Base-by-base conservation (phyloP, 2,113 vertebrate genomes). In the Lophius piscatorius region DNA sequence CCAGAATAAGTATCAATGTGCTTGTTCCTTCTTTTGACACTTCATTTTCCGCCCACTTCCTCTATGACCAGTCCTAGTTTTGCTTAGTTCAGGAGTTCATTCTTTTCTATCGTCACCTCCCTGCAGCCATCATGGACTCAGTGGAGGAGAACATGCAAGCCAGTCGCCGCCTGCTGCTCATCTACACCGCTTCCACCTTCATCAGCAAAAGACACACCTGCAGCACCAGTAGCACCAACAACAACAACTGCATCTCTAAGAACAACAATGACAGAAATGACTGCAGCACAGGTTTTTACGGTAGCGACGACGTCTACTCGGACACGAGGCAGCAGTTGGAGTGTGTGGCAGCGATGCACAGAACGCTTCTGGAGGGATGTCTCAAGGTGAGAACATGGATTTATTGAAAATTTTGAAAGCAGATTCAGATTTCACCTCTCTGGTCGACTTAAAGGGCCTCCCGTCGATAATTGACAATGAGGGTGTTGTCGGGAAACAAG, bases 161-260 rank as follows among this genome's bases (percentile, higher is more conserved):
- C 52, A 95, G 95, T 69, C 92, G 94, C 49, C 86, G 94, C 8
- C 57, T 97, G 54, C 88, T 96, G 0, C 86, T 97, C 41, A 48
- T 96, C 60, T 82, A 92, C 90, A 70, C 85, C 0, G 76, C 88
- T 75, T 7, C 88, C 63, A 83, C 86, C 9, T 89, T 40, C 62
- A 80, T 7, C 73, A 51, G 61, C 61, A 64, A 60, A 6, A 68
- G 55, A 33, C 67, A 44, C 71, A 41, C 46, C 1, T 76, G 70
- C 78, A 68, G 39, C 55, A 56, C 14, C 1, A 57, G 56, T 3
- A 70, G 50, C 39, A 51, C 34, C 10, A 73, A 83, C 23, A 84
- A 84, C 60, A 81, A 80, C 67, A 78, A 35, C 31, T n/a, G 46
- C 17, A n/a, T 50, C 24, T 45, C 52, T 0, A 45, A 80, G 35